Evolutionary conservation across 2,888 invertebrate species (phyloP), one percentile per base, ranked within the genome.

Genomic region (Vanessa cardui): DNA sequence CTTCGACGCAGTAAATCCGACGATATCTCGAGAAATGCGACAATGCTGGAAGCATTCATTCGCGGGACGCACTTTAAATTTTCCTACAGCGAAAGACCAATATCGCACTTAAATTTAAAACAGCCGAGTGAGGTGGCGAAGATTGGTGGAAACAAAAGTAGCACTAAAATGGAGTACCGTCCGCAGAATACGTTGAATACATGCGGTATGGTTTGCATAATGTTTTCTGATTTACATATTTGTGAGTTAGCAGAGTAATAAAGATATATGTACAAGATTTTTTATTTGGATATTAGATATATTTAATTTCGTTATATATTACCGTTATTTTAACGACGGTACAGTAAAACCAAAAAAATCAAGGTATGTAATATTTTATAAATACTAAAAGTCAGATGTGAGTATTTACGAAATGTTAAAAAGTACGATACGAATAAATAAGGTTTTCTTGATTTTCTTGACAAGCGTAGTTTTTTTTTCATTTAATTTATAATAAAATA

Each of bases 21-120:
- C 86, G 87, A 86, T 90, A 90, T 90, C 90, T 85, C 83, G 85
- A 80, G 78, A 81, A 87, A 86, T 83, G 87, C 89, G 89, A 89
- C 89, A 84, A 85, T 86, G 86, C 84, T 86, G 60, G 47, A 20
- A 56, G 69, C 62, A 54, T 69, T 63, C 63, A 58, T 69, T 69
- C 58, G 56, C 83, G 84, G 72, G 72, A 77, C 77, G 83, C 82
- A 77, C 74, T 71, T 68, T 65, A 68, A 66, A 67, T 67, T 70
- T 64, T 65, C 63, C 62, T 50, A 60, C 69, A 59, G 62, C 54
- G 68, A 71, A 83, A 74, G 75, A 75, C 77, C 65, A 66, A 66
- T 86, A 85, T 85, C 84, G 84, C 80, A 73, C 80, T 78, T 83
- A 84, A 87, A 88, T 89, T 89, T 89, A 86, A 88, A 88, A 84